Base-by-base conservation (phyloP, 1,140 invertebrate species). In the Catajapyx aquilonaris region DNA sequence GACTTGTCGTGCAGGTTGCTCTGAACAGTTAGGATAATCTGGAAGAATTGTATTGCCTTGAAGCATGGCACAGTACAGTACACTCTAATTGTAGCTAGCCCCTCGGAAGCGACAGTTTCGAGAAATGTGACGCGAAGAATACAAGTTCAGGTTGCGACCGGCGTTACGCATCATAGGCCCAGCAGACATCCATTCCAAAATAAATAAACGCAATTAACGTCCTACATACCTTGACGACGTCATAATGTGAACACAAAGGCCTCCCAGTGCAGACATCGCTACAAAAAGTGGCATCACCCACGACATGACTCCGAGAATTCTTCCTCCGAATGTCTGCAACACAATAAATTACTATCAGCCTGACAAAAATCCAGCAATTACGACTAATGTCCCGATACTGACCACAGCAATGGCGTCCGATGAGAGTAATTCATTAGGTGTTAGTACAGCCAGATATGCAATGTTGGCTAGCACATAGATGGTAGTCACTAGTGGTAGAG, bases 351-450 rank as follows among this genome's bases (percentile, higher is more conserved):
- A n/a, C n/a, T n/a, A n/a, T n/a, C n/a, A n/a, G n/a, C n/a, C n/a
- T n/a, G n/a, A n/a, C n/a, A n/a, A n/a, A n/a, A n/a, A n/a, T n/a
- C n/a, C n/a, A n/a, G n/a, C n/a, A n/a, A n/a, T n/a, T n/a, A n/a
- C n/a, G n/a, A n/a, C n/a, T n/a, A n/a, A n/a, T n/a, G n/a, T n/a
- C n/a, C n/a, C n/a, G n/a, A n/a, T n/a, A 65, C 67, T 61, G 52
- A 78, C 76, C 43, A 95, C 83, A 43, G 88, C 90, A 13, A 95
- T 87, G 5, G 88, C 88, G 47, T 79, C 65, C 1, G 87, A 91
- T 1, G 75, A 59, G 1, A 79, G 53, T 45, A 91, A 76, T 49
- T 83, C 81, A 35, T 68, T 66, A 22, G 73, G 70, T 4, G 73
- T 70, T 1, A 95, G 62, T 4, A 93, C 84, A 15, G 77, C 73